Evolutionary conservation across 2,113 vertebrate genomes (phyloP), one percentile per base, ranked within the genome.

Genomic region (Hippocampus zosterae): DNA sequence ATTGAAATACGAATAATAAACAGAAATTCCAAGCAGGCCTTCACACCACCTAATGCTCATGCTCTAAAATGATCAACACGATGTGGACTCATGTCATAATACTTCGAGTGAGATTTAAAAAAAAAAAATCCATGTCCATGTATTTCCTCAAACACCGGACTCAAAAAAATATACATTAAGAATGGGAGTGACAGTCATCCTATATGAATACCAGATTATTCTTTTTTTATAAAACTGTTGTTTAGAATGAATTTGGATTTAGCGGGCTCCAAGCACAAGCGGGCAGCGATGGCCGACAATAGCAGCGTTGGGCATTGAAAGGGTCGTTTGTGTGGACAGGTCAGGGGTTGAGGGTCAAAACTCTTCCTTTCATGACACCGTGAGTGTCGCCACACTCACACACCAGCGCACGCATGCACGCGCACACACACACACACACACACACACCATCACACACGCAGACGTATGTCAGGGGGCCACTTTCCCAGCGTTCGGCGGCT

Each of bases 401-500:
- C 87, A 86, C 80, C 84, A 73, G 74, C 64, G 55, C 71, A 83
- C 66, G 72, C 50, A 83, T 64, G 72, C 50, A 77, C 87, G 81
- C 87, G 85, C 81, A 84, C 72, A 76, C 64, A 52, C 72, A 83
- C 64, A 33, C 29, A 33, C 29, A 33, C 29, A 33, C 88, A 79
- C 87, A 82, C 87, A n/a, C n/a, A n/a, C n/a, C n/a, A 86, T 80
- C 83, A 72, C 64, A 59, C 71, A 52, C 72, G 83, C 66, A 73
- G 46, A 69, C 65, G 74, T 72, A 77, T 57, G 71, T 83, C 81
- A 74, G 88, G 90, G 88, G 91, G 90, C 82, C 90, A 92, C 88
- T 93, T 94, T 93, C 92, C 92, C 93, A 95, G 93, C 88, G 50
- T 80, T 80, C 75, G 42, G 79, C 18, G 68, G 71, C 72, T 41